Evolutionary conservation across 2,113 vertebrate genomes (phyloP).

Genomic region (Gracilinanus agilis): DNA sequence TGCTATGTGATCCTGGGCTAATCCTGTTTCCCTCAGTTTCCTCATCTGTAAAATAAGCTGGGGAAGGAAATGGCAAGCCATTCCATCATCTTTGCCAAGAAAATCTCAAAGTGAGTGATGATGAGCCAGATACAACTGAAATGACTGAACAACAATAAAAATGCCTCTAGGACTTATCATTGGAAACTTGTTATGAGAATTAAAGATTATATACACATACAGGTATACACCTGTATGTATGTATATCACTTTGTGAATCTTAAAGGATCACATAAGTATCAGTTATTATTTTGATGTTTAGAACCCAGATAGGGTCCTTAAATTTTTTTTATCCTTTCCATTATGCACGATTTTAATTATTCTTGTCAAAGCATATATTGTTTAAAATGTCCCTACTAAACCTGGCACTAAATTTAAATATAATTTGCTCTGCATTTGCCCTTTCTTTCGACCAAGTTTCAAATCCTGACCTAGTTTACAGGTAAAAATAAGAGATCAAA

Average conservation of each 20-base stretch:
- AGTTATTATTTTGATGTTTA: neutral
- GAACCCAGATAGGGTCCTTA: neutral
- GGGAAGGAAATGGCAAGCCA: no score
- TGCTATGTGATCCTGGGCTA: no score
- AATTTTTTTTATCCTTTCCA: neutral
- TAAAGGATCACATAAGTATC: neutral
- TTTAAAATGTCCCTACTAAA: neutral
- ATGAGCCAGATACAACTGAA: no score
- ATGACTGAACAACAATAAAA: no score
- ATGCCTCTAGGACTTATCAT: neutral
- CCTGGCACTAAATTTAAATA: neutral
- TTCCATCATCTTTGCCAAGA: no score
- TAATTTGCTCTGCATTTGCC: slow-evolving; percentile 22
- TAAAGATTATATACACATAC: neutral
- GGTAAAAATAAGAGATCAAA: slow-evolving; percentile 22
- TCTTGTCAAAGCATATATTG: slow-evolving; percentile 2
- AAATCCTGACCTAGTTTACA: neutral
- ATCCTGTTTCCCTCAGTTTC: no score
- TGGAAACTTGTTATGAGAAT: neutral
- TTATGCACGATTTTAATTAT: neutral
- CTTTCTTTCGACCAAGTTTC: slow-evolving; percentile 22
- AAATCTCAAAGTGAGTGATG: no score
- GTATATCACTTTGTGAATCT: neutral
- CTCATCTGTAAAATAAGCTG: no score
- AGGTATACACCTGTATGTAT: neutral